Base-by-base conservation (phyloP, 35 echinoderm and acorn worm species). In the Chiridota heheva region DNA sequence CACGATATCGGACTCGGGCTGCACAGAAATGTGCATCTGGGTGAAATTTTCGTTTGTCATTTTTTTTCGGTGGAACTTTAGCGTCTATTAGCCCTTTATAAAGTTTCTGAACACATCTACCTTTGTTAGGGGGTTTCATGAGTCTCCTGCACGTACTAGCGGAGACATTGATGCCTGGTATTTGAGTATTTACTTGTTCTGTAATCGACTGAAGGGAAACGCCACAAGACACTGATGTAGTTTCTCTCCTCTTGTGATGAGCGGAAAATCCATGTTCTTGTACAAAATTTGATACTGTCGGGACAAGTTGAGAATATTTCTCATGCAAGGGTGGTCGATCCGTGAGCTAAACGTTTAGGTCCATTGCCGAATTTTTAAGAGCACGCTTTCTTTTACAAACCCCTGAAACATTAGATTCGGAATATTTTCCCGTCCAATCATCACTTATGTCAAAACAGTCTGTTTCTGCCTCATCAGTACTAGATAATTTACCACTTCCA, bases 11-110 rank as follows among this genome's bases (percentile, higher is more conserved):
- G 5, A 91, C 82, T 27, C 65, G 7, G 2, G 60, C 24, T 36
- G 55, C 42, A 38, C 56, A 81, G 27, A 43, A 91, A 22, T 91
- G 82, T 1, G 72, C 39, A 44, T 91, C 72, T 16, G 15, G 36
- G 31, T 85, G 12, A 0, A n/a, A 16, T 42, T 78, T 84, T 47
- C 72, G 40, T 13, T 57, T 57, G 27, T 90, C 46, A 31, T 84
- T 90, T 30, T 53, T 10, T 22, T 63, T 75, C 12, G 6, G 5
- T 22, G 69, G 33, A 20, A 74, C 37, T 5, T 77, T 77, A 20
- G 81, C 70, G n/a, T 74, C 18, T 37, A 83, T 55, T 4, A 69
- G 69, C 12, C 51, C 79, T 24, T 67, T 32, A 68, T 83, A 76
- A n/a, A 34, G 26, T 68, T 42, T 48, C 2, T 58, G 31, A 15